A percentile compares a stretch with the other conserved stretches of the same genome.
phyloP scores from a whole-genome alignment of 2,113 vertebrate genomes.

The Callospermophilus lateralis region DNA sequence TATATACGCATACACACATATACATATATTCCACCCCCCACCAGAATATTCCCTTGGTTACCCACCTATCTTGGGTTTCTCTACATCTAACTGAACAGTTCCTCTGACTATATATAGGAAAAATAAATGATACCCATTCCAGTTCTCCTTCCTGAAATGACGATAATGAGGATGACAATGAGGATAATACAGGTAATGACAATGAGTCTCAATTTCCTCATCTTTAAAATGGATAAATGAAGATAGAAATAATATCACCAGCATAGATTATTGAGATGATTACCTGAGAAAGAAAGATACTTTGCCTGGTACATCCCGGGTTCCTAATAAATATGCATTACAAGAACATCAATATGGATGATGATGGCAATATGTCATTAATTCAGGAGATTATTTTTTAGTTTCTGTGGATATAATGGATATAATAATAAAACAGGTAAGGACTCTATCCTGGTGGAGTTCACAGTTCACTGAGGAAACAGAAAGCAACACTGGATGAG shows the following conservation, averaged over 20 bases:
- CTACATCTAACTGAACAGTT: not conserved
- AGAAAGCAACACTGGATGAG: not conserved
- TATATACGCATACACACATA: too few species aligned
- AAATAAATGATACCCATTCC: not conserved
- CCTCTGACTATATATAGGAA: not conserved
- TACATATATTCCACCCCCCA: too few species aligned
- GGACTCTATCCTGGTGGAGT: not conserved
- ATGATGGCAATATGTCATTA: not conserved
- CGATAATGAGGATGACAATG: not conserved
- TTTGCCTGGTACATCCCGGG: not conserved
- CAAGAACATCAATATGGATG: not conserved
- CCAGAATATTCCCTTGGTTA: not conserved
- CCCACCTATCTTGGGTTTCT: not conserved
- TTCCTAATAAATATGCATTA: not conserved
- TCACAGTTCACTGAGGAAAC: not conserved
- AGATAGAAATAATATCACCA: not conserved
- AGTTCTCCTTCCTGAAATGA: not conserved
- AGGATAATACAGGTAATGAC: accelerated
- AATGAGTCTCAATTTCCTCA: not conserved
- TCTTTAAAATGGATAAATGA: not conserved
- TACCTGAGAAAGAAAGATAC: not conserved
- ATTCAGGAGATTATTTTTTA: not conserved
- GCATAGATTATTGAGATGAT: not conserved
- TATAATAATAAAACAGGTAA: not conserved
- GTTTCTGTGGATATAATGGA: not conserved